Evolutionary conservation across 2,888 invertebrate genomes (phyloP), one percentile per base, ranked within the genome.

Genomic region (Dioctria linearis): DNA sequence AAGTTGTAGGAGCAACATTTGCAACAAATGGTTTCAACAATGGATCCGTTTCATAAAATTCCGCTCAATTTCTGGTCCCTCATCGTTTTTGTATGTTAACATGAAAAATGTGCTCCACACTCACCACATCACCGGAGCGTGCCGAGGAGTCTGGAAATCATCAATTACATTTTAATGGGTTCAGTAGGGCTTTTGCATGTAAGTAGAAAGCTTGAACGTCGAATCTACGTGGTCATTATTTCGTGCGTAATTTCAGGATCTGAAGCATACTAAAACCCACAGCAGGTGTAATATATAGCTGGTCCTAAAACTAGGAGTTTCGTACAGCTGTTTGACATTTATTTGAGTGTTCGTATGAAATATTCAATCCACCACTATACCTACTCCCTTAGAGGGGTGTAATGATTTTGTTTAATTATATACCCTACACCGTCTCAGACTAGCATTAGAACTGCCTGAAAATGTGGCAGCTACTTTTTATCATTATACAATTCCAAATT

Each of bases 21-120:
- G 76, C 63, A 76, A 63, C 76, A 76, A 76, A 76, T 76, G 76
- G 63, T 76, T 76, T 76, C 63, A 76, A 76, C 76, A 76, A 76
- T 76, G 76, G 40, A 76, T 63, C 63, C 76, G 63, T 76, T 76
- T 76, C 76, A 76, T 76, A 76, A 76, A 76, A 76, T 76, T 76
- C 63, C 76, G 76, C 76, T 76, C 76, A 75, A 75, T 75, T 75
- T 59, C 73, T 43, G 59, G 73, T 42, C 73, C 73, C 59, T 13
- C 9, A 13, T 42, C 59, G 76, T 76, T 76, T 73, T 63, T 76
- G 76, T 76, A 63, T 76, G 76, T 49, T 63, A 76, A 49, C 61
- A 63, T 76, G 76, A 76, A 76, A 76, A 63, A 76, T 76, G 63
- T 76, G 43, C 76, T 63, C 63, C 39, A 51, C 63, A 61, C 63